Percentiles rank a stretch among this genome's conserved stretches.
Conservation (phyloP, 2,797 vertebrate species). For the Diplodus sargus region DNA sequence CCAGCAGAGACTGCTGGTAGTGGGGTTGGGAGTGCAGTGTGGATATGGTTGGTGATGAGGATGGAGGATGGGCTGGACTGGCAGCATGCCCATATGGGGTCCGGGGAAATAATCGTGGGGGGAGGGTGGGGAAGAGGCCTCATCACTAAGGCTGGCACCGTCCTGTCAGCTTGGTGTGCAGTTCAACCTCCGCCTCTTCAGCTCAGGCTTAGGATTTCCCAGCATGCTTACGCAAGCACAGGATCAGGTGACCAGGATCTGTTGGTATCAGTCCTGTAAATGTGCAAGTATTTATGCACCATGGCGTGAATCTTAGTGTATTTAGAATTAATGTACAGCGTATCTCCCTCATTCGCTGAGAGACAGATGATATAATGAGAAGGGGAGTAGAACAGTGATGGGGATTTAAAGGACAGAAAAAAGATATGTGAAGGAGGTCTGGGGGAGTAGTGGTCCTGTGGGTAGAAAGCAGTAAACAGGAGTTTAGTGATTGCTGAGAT, state of each 20-base stretch:
- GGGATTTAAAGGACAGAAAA: conserved; percentile 9
- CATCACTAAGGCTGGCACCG: conserved; percentile 58
- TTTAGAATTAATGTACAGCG: not conserved
- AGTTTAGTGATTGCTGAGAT: conserved; percentile 54
- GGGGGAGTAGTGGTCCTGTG: conserved; percentile 27
- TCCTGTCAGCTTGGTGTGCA: conserved; percentile 61
- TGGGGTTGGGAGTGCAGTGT: conserved; percentile 47
- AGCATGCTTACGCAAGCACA: conserved; percentile 54
- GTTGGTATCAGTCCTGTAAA: conserved; percentile 12
- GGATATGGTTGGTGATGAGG: conserved; percentile 59
- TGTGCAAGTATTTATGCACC: not conserved
- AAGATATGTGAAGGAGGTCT: conserved; percentile 36
- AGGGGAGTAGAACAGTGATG: not conserved
- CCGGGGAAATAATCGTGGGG: conserved; percentile 75
- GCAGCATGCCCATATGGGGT: conserved; percentile 77
- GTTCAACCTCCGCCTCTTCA: conserved; percentile 52
- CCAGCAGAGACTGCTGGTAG: conserved; percentile 57
- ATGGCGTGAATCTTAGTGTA: not conserved
- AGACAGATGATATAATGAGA: conserved; percentile 13
- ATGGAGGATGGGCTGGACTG: conserved; percentile 75
- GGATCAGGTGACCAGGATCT: conserved; percentile 42
- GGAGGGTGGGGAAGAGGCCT: conserved; percentile 60
- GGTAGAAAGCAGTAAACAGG: conserved; percentile 63
- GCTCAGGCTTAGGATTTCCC: conserved; percentile 59
- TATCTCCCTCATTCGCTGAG: not conserved